Base-by-base conservation (phyloP, 1,140 invertebrate species). In the Bacillus rossius region DNA sequence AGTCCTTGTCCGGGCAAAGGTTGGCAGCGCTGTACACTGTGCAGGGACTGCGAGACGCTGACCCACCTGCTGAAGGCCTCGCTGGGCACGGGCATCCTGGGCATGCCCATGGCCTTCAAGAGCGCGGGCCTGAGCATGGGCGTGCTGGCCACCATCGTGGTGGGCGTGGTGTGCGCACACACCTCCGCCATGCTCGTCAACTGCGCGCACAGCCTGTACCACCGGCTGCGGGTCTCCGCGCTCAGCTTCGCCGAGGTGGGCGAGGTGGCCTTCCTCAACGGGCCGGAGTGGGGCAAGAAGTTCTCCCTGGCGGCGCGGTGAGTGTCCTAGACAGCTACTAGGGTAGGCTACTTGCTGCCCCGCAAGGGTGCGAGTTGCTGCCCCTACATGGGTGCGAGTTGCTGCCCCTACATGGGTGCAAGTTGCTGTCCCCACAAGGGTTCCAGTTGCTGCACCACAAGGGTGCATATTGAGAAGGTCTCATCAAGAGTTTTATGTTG, bases 11-110 rank as follows among this genome's bases (percentile, higher is more conserved):
- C n/a, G n/a, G n/a, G n/a, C n/a, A n/a, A n/a, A n/a, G n/a, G n/a
- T n/a, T n/a, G n/a, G n/a, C n/a, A n/a, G n/a, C n/a, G n/a, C 23
- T 25, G 43, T 45, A n/a, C n/a, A 13, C 13, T 50, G 74, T 19
- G 25, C 74, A 91, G 89, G 34, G 86, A 92, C 72, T 84, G 81
- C 69, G 88, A 91, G 68, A 93, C 91, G 0, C 75, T 93, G 45
- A 91, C 88, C 43, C 91, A 94, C 79, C 78, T 94, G 60, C 73
- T 93, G 59, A 93, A 94, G 75, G 89, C 89, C 8, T 93, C 92
- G 13, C 79, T 96, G 43, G 94, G 94, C 8, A 94, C 92, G 3
- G 94, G 94, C 41, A 94, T 96, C 63, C 74, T 96, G 57, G 89
- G 92, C 13, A 94, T 96, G 90, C 92, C 92, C 0, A 74, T 81